Base-by-base conservation (phyloP, 2,113 vertebrate species). In the Spea bombifrons region DNA sequence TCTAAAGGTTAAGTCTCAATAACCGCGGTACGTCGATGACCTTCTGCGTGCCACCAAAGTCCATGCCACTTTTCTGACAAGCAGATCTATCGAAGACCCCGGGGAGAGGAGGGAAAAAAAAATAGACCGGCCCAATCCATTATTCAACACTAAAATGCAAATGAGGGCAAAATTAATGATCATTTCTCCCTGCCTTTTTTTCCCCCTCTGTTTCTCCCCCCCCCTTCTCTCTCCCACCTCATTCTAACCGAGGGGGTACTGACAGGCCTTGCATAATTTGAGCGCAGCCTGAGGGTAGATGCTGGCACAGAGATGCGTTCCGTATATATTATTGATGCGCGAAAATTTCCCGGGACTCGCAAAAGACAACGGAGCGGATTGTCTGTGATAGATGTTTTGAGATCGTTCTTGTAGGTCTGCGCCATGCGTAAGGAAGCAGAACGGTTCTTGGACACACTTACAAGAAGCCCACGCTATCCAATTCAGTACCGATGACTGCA, bases 271-370 rank as follows among this genome's bases (percentile, higher is more conserved):
- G 85, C 89, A 90, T 92, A 92, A 90, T 90, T 89, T 87, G 89
- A 89, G 91, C 93, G 91, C 89, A 90, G 91, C 91, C 92, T 84
- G 86, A n/a, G 87, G 92, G 87, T 88, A 86, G 87, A 90, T 88
- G 88, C 88, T 89, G 90, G 90, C 89, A 86, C 84, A 82, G 81
- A 75, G 85, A 88, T 82, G 85, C 85, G 82, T 84, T 83, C 66
- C 87, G 68, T 86, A 92, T 93, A 85, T 86, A 94, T 94, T 93
- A 94, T 91, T 92, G 90, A 93, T 91, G 87, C 73, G 65, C 84
- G 86, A 88, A 63, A 3, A 72, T 65, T 53, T 72, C 76, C 68
- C 57, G 65, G 57, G 53, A 71, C 68, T 78, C 9, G 57, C 68
- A 71, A 72, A 71, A 71, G 69, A 64, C 76, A 71, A 72, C 69